These are phyloP conservation scores for Tachysurus fulvidraco DNA, from an alignment of 2,113 vertebrate genomes.

Conservation along the genomic window DNA sequence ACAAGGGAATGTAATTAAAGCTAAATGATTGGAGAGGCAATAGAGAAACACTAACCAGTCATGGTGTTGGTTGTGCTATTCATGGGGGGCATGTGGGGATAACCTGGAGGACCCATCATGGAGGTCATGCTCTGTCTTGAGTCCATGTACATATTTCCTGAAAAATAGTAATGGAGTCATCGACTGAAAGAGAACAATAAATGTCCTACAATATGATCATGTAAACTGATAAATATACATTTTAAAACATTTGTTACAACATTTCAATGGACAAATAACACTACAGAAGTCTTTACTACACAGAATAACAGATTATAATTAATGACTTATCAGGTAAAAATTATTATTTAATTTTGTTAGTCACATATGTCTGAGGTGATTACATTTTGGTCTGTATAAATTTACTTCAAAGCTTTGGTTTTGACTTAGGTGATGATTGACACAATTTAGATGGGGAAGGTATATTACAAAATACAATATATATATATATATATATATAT, in stretches of 20 bases:
- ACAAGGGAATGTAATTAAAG: too few species aligned
- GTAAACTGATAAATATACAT: neutral
- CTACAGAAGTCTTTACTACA: neutral
- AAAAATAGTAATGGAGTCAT: conserved; percentile 14
- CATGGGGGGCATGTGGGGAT: conserved; percentile 84
- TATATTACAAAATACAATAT: too few species aligned
- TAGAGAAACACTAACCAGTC: conserved; percentile 71
- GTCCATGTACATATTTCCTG: conserved; percentile 89
- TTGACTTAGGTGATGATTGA: too few species aligned
- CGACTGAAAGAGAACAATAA: neutral
- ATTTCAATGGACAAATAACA: neutral
- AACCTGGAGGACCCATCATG: conserved; percentile 88
- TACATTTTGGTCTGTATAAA: too few species aligned
- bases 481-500: too few species aligned
- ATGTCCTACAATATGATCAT: neutral
- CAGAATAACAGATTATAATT: neutral
- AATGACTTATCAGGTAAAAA: neutral
- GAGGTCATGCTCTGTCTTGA: conserved; percentile 84
- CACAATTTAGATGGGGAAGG: too few species aligned
- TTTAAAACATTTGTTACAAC: neutral
- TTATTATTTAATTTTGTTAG: too few species aligned
- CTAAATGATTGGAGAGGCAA: neutral
- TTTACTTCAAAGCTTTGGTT: too few species aligned
- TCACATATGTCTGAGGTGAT: too few species aligned
- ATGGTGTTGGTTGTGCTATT: conserved; percentile 82